These are phyloP conservation scores for Julus scandinavius DNA, from an alignment of 2,888 invertebrate genomes.

Conservation along the genomic window DNA sequence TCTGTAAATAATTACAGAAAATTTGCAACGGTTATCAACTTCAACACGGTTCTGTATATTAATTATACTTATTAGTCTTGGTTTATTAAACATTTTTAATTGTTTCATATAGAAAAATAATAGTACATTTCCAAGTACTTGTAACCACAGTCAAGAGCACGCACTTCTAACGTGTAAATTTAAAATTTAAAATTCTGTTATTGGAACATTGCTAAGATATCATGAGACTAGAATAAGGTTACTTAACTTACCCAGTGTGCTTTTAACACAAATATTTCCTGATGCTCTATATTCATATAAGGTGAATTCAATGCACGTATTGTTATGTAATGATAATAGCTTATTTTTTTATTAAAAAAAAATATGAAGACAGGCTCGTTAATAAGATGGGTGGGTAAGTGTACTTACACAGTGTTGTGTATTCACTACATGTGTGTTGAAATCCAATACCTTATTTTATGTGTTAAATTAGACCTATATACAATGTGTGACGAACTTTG, in stretches of 20 bases:
- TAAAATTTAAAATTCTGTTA: too few relatives aligned
- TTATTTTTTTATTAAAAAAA: not conserved
- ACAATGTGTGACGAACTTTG: not conserved
- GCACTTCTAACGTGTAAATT: too few relatives aligned
- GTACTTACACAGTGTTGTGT: not conserved
- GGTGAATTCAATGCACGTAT: not conserved
- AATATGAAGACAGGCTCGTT: not conserved
- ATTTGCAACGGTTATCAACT: conserved; percentile 11
- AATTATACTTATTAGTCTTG: not conserved
- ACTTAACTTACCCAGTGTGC: not conserved
- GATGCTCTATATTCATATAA: not conserved
- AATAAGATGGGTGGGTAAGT: not conserved
- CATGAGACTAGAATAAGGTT: not conserved
- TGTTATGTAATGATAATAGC: not conserved
- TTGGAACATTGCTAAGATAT: not conserved
- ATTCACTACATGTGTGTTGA: not conserved
- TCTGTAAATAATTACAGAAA: not conserved
- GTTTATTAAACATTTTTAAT: not conserved
- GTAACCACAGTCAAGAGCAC: too few relatives aligned
- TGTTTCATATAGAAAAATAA: not conserved
- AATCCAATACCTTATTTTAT: not conserved
- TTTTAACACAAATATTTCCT: too few relatives aligned
- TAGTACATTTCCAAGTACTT: not conserved
- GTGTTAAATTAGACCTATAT: not conserved
- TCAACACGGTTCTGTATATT: not conserved